Evolutionary conservation across 2,888 invertebrate species (phyloP), one percentile per base, ranked within the genome.

Genomic region (Monopis laevigella): DNA sequence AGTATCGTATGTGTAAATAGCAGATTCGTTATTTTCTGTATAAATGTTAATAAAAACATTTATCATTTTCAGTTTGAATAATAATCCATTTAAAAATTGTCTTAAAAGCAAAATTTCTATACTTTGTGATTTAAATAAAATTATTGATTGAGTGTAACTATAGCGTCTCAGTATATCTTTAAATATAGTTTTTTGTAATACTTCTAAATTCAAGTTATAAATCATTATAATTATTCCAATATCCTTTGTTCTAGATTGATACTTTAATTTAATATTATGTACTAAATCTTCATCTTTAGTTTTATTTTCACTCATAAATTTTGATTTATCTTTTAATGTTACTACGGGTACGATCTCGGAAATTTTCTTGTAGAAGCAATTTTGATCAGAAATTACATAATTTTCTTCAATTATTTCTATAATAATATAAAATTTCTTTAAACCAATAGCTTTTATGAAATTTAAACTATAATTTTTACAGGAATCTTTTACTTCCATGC

Each of bases 201-300:
- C n/a, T 6, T 29, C n/a, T 6, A 29, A n/a, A 10, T 29, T 11
- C 8, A 29, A 29, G 4, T 29, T 11, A 11, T 29, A 7, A 4
- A 29, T 29, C 4, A 29, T 29, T 10, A 29, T 7, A n/a, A 29
- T 29, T 7, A 29, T 10, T 10, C 29, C 29, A 29, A 29, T 29
- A 29, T 29, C 29, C 5, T 29, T 29, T n/a, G 29, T 29, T 11
- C 29, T 29, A n/a, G 29, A n/a, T 11, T n/a, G 29, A 29, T 29
- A 29, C n/a, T 11, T 7, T 29, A 7, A 7, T 29, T 29, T 29
- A 4, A 29, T 6, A 7, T 7, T 21, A 8, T 21, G 5, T 7
- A 29, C 29, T 29, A 11, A 29, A 8, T 21, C 8, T 7, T 7
- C 24, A 21, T 7, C 24, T 7, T 21, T 21, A 21, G 24, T 8